Percentiles rank a stretch among this genome's conserved stretches.
phyloP scores from a whole-genome alignment of 2,888 invertebrate species.

The Terebella lapidaria region DNA sequence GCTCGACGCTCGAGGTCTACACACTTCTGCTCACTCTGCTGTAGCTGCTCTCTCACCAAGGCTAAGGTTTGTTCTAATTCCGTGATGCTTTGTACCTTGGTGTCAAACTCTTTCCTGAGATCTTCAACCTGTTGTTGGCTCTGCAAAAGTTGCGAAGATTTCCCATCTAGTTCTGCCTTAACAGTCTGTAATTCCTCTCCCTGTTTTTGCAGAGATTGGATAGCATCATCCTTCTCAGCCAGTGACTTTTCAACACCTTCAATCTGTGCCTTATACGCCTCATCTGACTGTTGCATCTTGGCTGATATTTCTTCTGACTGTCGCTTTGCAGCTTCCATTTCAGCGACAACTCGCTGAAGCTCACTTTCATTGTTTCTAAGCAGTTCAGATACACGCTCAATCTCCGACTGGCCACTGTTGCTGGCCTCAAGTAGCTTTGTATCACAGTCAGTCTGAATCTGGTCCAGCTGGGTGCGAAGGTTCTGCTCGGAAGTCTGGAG shows the following conservation, averaged over 20 bases:
- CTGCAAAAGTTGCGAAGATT: no score
- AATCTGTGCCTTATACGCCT: not conserved
- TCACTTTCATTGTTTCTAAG: conserved; percentile 8
- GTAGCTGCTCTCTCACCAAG: not conserved
- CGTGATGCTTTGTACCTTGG: not conserved
- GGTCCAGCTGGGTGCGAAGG: conserved; percentile 23
- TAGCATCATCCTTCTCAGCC: not conserved
- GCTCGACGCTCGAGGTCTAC: not conserved
- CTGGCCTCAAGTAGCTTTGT: conserved; percentile 9
- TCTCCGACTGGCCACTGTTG: conserved; percentile 7
- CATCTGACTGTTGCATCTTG: not conserved
- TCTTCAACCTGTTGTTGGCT: no score
- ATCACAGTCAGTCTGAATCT: conserved; percentile 4
- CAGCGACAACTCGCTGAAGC: conserved; percentile 11
- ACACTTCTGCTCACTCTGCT: not conserved
- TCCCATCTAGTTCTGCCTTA: no score
- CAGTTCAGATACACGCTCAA: conserved; percentile 8
- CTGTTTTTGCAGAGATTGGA: not conserved
- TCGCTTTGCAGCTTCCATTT: conserved; percentile 13
- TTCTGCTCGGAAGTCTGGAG: conserved; percentile 15
- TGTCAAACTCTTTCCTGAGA: not conserved
- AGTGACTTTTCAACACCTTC: no score
- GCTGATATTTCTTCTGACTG: not conserved
- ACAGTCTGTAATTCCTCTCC: not conserved
- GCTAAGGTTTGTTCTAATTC: not conserved